Percentiles rank a stretch among this genome's conserved stretches.
Evolutionary conservation across 2,113 vertebrate genomes (phyloP).

Genomic region (Corydoras maculifer): DNA sequence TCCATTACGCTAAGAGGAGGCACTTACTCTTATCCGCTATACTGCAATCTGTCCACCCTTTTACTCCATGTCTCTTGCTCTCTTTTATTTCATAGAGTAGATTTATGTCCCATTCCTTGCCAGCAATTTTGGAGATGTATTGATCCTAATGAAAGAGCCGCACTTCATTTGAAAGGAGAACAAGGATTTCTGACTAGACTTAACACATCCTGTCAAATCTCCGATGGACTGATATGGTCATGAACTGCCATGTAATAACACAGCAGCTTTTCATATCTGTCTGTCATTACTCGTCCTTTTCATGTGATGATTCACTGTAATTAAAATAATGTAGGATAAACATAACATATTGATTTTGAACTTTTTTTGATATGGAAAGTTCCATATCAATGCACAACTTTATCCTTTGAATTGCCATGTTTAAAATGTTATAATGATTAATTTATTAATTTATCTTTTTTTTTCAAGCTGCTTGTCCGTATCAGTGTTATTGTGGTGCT

Average conservation of each 20-base stretch:
- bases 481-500: too few relatives aligned
- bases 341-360: neutral
- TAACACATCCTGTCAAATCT: slow-evolving; percentile 39
- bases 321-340: neutral
- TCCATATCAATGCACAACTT: too few relatives aligned
- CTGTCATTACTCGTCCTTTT: neutral
- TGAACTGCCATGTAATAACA: slow-evolving; percentile 23
- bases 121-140: slow-evolving; percentile 44
- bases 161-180: slow-evolving; percentile 48
- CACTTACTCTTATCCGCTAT: slow-evolving; percentile 21
- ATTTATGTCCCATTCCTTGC: slow-evolving; percentile 43
- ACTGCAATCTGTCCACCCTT: neutral
- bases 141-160: slow-evolving; percentile 44
- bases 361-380: too few relatives aligned
- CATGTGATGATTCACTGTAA: too few relatives aligned
- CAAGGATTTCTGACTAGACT: slow-evolving; percentile 35
- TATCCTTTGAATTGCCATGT: too few relatives aligned
- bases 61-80: slow-evolving; percentile 1
- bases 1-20: slow-evolving; percentile 48
- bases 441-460: too few relatives aligned
- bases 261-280: neutral
- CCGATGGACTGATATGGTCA: slow-evolving; percentile 2
- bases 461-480: too few relatives aligned
- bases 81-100: slow-evolving; percentile 19
- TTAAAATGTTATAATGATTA: too few relatives aligned